Base-by-base conservation (phyloP, 2,888 invertebrate species). In the Lasioglossum figueresi region DNA sequence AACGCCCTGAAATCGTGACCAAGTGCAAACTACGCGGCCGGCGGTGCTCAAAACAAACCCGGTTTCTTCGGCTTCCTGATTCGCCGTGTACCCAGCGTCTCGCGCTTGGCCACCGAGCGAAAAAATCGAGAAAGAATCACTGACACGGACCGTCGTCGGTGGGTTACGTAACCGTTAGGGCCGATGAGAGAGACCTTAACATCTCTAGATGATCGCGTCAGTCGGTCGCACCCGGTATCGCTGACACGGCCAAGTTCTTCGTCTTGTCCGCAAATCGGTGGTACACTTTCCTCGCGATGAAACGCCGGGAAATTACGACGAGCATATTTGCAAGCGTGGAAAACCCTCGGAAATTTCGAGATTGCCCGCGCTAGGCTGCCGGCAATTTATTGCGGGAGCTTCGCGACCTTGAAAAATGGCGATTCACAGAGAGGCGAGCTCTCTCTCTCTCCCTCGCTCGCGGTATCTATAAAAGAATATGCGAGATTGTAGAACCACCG, bases 1-100 rank as follows among this genome's bases (percentile, higher is more conserved):
- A 92, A 90, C 86, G 89, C 88, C 82, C 88, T 88, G 90, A 91
- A 93, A 92, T 94, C 94, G 94, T 94, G 94, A 93, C 93, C 93
- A 94, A 94, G 94, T 93, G 92, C 90, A 86, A 90, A 83, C 80
- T 83, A 73, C 77, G 70, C 81, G 80, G 79, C 37, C 74, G 72
- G 16, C 66, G 82, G 48, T 85, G 80, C 86, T 86, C 86, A 48
- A 70, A 74, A 72, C 76, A 40, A 0, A 43, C 43, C 59, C 5
- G 34, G 70, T 23, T 10, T 66, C 34, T 19, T 66, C 40, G 70
- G 70, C n/a, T 12, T 66, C 40, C 23, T 2, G 63, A 31, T 31
- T 31, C 52, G 23, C 0, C 52, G 23, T 23, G 52, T 23, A 10
- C 2, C 23, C 8, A 48, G 3, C 56, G 56, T n/a, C 59, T n/a